Evolutionary conservation across 2,888 invertebrate genomes (phyloP).

Genomic region (Tigriopus californicus): DNA sequence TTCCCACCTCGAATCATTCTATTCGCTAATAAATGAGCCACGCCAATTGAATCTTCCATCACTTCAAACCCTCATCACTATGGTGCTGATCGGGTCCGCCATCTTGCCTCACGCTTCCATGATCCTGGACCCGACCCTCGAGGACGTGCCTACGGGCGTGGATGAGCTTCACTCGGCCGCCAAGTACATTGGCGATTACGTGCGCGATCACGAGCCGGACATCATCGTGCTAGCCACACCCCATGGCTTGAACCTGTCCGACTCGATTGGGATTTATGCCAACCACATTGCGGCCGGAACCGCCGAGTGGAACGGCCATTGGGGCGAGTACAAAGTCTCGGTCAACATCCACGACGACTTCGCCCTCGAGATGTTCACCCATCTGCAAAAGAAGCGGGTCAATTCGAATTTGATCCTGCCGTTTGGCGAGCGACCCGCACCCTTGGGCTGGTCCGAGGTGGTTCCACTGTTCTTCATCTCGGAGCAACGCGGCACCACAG

Average conservation of each 20-base stretch:
- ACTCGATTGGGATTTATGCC: constrained; percentile 14
- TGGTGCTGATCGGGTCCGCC: constrained; percentile 11
- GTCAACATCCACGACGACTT: constrained; percentile 11
- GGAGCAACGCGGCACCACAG: constrained; percentile 8
- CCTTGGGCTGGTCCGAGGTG: constrained; percentile 9
- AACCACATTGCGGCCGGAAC: constrained; percentile 3
- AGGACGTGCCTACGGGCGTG: constrained; percentile 10
- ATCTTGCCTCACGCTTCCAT: constrained; percentile 10
- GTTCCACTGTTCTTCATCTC: constrained; percentile 12
- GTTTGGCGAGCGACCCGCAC: constrained; percentile 6
- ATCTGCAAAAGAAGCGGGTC: constrained; percentile 13
- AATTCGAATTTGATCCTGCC: constrained; percentile 5
- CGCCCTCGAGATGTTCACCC: constrained; percentile 1
- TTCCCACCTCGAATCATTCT: too few species aligned
- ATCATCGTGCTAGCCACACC: constrained; percentile 9
- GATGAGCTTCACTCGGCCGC: constrained; percentile 13
- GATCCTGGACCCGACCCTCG: constrained; percentile 11
- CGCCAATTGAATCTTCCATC: too few species aligned
- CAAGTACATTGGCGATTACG: constrained; percentile 12
- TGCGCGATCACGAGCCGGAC: constrained; percentile 10
- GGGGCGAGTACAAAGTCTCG: constrained; percentile 6
- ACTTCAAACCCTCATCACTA: neutral
- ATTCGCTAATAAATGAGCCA: too few species aligned
- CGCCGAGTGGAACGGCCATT: constrained; percentile 9
- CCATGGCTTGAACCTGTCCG: constrained; percentile 12